Conservation (phyloP, 2,113 vertebrate species). For the Carollia perspicillata region DNA sequence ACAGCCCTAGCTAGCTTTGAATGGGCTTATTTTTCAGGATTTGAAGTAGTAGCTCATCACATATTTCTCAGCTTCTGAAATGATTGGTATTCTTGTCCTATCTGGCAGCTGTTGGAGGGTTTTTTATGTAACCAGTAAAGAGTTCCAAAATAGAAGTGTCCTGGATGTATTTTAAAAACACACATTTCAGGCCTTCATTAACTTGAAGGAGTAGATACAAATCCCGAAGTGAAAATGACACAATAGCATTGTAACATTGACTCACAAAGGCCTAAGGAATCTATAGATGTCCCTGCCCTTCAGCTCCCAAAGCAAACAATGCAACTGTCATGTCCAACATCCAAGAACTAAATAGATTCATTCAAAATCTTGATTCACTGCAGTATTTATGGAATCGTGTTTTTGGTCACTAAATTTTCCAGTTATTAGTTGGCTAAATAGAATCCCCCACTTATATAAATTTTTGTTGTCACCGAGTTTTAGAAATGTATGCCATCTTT, state of each 20-base stretch:
- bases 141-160: slow-evolving; percentile 59
- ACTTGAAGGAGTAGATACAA: slow-evolving; percentile 65
- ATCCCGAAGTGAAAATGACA: slow-evolving; percentile 53
- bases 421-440: background rate
- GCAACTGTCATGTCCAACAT: background rate
- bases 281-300: background rate
- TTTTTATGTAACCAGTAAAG: slow-evolving; percentile 64
- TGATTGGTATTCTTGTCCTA: slow-evolving; percentile 62
- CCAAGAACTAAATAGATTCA: background rate
- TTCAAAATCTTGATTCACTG: slow-evolving; percentile 14
- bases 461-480: slow-evolving; percentile 24
- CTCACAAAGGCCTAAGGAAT: slow-evolving; percentile 27
- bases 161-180: slow-evolving; percentile 69
- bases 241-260: slow-evolving; percentile 18
- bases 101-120: slow-evolving; percentile 48
- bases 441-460: background rate
- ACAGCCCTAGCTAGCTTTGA: slow-evolving; percentile 32
- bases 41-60: slow-evolving; percentile 29
- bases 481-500: background rate
- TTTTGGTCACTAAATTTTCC: background rate
- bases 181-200: slow-evolving; percentile 57
- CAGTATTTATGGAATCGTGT: background rate
- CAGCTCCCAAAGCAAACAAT: background rate
- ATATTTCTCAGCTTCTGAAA: slow-evolving; percentile 48
- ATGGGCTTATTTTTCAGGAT: slow-evolving; percentile 59